Evolutionary conservation across 2,888 invertebrate species (phyloP).

Genomic region (Aquatica leii): DNA sequence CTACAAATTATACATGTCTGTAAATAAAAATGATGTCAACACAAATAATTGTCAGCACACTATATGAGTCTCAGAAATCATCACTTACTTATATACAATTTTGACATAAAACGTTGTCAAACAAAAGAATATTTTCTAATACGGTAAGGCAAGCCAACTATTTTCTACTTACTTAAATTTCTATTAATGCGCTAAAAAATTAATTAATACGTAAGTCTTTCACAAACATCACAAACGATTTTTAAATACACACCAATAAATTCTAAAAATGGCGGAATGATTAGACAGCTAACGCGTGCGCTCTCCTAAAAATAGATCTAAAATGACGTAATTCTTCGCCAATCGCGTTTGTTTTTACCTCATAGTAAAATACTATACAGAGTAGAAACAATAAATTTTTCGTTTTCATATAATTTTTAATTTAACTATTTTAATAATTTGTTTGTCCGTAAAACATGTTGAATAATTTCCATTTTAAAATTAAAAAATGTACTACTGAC

Average conservation of each 20-base stretch:
- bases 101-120: constrained; percentile 42
- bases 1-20: constrained; percentile 41
- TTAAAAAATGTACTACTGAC: too few relatives aligned
- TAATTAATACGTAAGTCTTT: constrained; percentile 35
- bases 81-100: constrained; percentile 31
- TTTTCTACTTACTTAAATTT: constrained; percentile 36
- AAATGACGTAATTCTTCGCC: constrained; percentile 56
- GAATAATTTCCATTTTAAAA: too few relatives aligned
- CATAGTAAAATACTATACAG: neutral
- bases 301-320: constrained; percentile 57
- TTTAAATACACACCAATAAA: constrained; percentile 57
- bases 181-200: constrained; percentile 27
- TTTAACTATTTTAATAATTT: too few relatives aligned
- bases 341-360: constrained; percentile 40
- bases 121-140: constrained; percentile 35
- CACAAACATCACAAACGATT: constrained; percentile 39
- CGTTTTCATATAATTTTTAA: neutral
- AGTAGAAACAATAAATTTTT: neutral
- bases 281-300: constrained; percentile 56
- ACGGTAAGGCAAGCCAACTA: constrained; percentile 23
- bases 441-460: too few relatives aligned
- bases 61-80: constrained; percentile 15
- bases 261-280: constrained; percentile 59
- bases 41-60: constrained; percentile 26
- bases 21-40: constrained; percentile 38